phyloP scores from a whole-genome alignment of 2,113 vertebrate genomes.

The Conger conger region DNA sequence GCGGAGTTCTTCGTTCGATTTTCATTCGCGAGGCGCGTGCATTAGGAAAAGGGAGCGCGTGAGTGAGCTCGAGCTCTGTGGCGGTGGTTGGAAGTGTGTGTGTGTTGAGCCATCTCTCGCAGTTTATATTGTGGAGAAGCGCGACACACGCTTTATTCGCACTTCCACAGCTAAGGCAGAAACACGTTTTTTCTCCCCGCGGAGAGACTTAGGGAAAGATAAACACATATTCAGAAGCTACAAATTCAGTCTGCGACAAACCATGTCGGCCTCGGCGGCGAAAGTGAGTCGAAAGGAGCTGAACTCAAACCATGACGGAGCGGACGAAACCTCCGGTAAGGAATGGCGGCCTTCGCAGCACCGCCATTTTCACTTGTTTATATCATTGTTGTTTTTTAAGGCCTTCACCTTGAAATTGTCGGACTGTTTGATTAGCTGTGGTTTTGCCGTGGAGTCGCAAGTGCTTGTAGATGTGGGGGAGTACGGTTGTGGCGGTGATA shows the following conservation, averaged over 20 bases:
- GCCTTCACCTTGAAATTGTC: background rate
- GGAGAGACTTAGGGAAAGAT: conserved; percentile 31
- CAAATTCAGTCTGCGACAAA: conserved; percentile 36
- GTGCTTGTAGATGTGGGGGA: background rate
- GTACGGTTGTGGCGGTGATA: conserved; percentile 19
- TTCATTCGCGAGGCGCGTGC: conserved; percentile 29
- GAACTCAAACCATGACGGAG: conserved; percentile 85
- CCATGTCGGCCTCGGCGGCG: conserved; percentile 82
- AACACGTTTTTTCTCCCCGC: conserved; percentile 41
- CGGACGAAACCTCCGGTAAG: conserved; percentile 83
- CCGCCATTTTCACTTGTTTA: conserved; percentile 62
- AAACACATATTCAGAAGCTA: conserved; percentile 28
- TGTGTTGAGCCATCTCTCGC: conserved; percentile 39
- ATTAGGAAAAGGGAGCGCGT: conserved; percentile 19
- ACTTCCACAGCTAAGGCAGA: conserved; percentile 39
- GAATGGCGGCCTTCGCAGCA: conserved; percentile 56
- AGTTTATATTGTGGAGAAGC: conserved; percentile 42
- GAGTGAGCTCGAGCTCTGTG: conserved; percentile 28
- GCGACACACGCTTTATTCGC: conserved; percentile 47
- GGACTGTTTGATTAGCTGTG: background rate
- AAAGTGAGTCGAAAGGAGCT: conserved; percentile 86
- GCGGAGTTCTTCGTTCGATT: conserved; percentile 30
- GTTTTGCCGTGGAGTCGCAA: background rate
- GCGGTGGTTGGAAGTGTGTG: conserved; percentile 16
- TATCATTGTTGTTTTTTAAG: background rate